Evolutionary conservation across 1,140 invertebrate genomes (phyloP).

Genomic region (Globodera ellingtonae): DNA sequence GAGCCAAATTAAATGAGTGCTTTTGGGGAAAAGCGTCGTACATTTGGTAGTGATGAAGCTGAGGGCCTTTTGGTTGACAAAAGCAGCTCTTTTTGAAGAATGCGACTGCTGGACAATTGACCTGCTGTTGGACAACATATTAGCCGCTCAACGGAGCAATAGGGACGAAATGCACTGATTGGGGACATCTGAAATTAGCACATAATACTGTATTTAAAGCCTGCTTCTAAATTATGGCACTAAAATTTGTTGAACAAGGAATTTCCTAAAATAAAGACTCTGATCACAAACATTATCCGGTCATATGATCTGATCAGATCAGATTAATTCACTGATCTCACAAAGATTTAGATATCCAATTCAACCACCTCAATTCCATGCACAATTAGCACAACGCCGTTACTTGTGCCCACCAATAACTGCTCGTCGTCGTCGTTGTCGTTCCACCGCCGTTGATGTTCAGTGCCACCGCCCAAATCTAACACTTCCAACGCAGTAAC

Average conservation of each 20-base stretch:
- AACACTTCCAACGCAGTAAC: conserved; percentile 23
- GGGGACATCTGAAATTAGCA: conserved; percentile 34
- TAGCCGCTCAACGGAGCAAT: conserved; percentile 40
- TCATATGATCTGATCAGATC: conserved; percentile 15
- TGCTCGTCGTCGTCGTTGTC: conserved; percentile 24
- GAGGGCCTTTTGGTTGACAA: background rate
- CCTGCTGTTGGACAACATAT: conserved; percentile 18
- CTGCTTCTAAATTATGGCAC: no score
- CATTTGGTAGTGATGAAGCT: background rate
- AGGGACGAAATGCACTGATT: conserved; percentile 48
- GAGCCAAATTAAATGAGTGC: background rate
- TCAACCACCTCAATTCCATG: conserved; percentile 31
- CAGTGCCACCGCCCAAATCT: conserved; percentile 5
- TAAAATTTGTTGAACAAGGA: no score
- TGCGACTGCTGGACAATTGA: conserved; percentile 20
- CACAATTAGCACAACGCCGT: conserved; percentile 40
- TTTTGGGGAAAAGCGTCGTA: background rate
- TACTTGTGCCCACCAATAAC: conserved; percentile 47
- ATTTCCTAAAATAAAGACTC: no score
- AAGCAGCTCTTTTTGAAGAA: conserved; percentile 21
- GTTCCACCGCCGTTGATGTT: conserved; percentile 5
- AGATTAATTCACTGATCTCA: conserved; percentile 2
- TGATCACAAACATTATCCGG: no score
- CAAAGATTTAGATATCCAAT: background rate
- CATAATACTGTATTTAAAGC: no score